Conservation (phyloP, 2,113 vertebrate genomes). For the Silurus glanis region DNA sequence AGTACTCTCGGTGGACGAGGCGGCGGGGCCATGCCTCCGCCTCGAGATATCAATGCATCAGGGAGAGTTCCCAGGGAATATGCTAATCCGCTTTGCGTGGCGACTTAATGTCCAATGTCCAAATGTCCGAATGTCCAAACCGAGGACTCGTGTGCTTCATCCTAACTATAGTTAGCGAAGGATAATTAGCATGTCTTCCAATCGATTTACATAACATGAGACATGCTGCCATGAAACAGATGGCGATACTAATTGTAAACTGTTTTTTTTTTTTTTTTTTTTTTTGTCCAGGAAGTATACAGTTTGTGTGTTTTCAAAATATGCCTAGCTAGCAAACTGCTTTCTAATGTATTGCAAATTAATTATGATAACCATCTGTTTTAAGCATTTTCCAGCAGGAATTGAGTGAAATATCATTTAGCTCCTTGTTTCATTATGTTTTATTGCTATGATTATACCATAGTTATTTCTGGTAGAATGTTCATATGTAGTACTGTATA, state of each 20-base stretch:
- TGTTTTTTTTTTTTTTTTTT: not conserved
- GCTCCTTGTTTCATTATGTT: no score
- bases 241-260: not conserved
- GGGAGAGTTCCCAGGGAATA: conserved; percentile 26
- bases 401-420: not conserved
- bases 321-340: not conserved
- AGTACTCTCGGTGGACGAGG: conserved; percentile 19
- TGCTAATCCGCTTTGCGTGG: conserved; percentile 4
- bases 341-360: not conserved
- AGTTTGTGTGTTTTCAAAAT: not conserved
- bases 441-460: not conserved
- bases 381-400: not conserved
- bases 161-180: not conserved
- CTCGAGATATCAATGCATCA: conserved; percentile 30
- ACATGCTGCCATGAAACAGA: not conserved
- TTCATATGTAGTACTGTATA: not conserved
- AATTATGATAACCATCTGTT: conserved; percentile 15
- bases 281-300: not conserved
- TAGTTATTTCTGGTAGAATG: not conserved
- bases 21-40: conserved; percentile 26
- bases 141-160: not conserved
- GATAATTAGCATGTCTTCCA: not conserved
- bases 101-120: no score
- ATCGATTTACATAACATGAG: not conserved
- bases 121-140: no score